Base-by-base conservation (phyloP, 2,113 vertebrate genomes). In the Aptenodytes patagonicus region DNA sequence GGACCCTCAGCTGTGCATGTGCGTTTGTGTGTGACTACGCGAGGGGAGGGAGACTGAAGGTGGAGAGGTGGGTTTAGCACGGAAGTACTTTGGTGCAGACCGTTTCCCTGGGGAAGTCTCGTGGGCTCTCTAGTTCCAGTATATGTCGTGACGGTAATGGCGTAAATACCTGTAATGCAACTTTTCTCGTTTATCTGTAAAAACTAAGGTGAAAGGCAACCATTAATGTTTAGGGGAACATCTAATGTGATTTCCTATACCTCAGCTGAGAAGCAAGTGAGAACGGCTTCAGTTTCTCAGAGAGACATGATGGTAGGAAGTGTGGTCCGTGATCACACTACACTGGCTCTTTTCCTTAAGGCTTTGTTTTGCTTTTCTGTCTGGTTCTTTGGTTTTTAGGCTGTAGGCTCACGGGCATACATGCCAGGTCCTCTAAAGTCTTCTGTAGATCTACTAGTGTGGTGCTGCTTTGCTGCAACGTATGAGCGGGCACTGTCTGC, bases 21-120 rank as follows among this genome's bases (percentile, higher is more conserved):
- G 57, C 1, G 2, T 52, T 52, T 13, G 1, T 4, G 6, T n/a
- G 9, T 40, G 46, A 64, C 24, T n/a, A 8, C 1, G 1, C 0
- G 12, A 80, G 10, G 21, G 28, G 28, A 75, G 36, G 32, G 42
- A 64, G 60, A 3, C 17, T 62, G 29, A 34, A 78, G 32, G 38
- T 29, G 64, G 14, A 57, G 40, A 17, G 8, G 6, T 21, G 46
- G 20, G 12, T 72, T 92, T 75, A 60, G 19, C 25, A 25, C 38
- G 38, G 34, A 72, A 42, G 17, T 22, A 4, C 7, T 46, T 85
- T 31, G 49, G 25, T 65, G 49, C 12, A 65, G 54, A 61, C 22
- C 25, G 6, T 64, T 96, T 72, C 21, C 28, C 44, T 28, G 13
- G 19, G 34, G 64, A 87, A 57, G 61, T 34, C 25, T 76, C 4